A percentile compares a stretch with the other conserved stretches of the same genome.
phyloP scores from a whole-genome alignment of 2,113 vertebrate species.

The Petroica traversi region DNA sequence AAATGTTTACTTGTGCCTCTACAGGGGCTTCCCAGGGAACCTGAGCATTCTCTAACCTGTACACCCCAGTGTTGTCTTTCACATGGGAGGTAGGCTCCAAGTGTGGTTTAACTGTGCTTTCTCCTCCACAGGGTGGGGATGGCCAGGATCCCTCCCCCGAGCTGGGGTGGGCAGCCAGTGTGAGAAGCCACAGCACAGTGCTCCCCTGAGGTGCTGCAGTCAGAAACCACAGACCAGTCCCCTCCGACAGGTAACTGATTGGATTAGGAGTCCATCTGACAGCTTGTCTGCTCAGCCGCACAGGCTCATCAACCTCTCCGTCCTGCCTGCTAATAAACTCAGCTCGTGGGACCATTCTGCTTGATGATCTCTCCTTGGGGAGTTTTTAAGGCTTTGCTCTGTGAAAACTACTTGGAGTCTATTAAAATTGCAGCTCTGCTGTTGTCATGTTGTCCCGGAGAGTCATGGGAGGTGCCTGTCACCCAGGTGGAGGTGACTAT shows the following conservation, averaged over 20 bases:
- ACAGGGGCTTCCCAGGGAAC: background rate
- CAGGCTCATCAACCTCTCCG: slow-evolving; percentile 80
- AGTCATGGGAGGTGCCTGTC: slow-evolving; percentile 80
- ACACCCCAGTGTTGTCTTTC: rapidly evolving
- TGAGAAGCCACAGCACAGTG: background rate
- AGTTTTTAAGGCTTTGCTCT: slow-evolving; percentile 75
- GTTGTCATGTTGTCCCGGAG: slow-evolving; percentile 74
- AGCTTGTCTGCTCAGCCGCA: slow-evolving; percentile 76
- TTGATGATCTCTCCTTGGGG: slow-evolving; percentile 84
- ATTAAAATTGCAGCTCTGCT: slow-evolving; percentile 78
- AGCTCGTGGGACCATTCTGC: slow-evolving; percentile 77
- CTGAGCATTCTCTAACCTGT: background rate
- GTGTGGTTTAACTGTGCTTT: rapidly evolving
- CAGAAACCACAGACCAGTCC: slow-evolving; percentile 25
- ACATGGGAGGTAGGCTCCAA: background rate
- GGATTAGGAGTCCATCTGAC: slow-evolving; percentile 81
- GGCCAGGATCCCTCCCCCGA: background rate
- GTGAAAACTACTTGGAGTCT: slow-evolving; percentile 75
- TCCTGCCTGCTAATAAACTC: slow-evolving; percentile 84
- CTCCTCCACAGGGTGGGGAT: background rate
- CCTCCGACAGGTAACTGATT: slow-evolving; percentile 81
- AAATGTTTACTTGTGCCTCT: background rate
- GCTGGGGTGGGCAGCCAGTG: background rate
- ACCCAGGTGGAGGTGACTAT: slow-evolving; percentile 72
- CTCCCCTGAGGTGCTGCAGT: background rate